These are phyloP conservation scores for Entomyzon cyanotis DNA, from an alignment of 2,113 vertebrate species.

Conservation along the genomic window DNA sequence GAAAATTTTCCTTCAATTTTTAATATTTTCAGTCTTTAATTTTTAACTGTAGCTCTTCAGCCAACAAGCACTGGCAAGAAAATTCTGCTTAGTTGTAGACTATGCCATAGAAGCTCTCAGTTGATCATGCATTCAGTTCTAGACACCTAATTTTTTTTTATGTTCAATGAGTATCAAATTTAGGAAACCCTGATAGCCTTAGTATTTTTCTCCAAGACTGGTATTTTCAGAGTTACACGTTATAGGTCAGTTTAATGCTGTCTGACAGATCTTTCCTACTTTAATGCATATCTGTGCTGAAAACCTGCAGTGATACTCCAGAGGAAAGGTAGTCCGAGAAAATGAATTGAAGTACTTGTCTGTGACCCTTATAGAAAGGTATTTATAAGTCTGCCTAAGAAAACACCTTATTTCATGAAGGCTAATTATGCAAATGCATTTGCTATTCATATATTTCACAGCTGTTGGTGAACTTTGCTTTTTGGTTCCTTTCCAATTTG, in stretches of 20 bases:
- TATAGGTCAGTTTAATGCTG: not conserved
- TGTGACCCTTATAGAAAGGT: not conserved
- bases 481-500: not conserved
- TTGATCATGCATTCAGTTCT: not conserved
- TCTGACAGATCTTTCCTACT: not conserved
- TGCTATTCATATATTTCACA: not conserved
- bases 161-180: not conserved
- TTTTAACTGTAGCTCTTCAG: not conserved
- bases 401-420: not conserved
- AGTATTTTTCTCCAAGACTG: not conserved
- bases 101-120: not conserved
- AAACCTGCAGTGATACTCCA: not conserved
- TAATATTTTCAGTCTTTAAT: not conserved
- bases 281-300: not conserved
- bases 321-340: not conserved
- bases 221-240: not conserved
- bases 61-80: not conserved
- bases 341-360: not conserved
- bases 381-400: not conserved
- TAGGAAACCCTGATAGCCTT: not conserved
- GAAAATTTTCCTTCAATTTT: not conserved
- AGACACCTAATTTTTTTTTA: not conserved
- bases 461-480: not conserved
- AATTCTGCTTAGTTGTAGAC: not conserved
- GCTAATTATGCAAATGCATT: not conserved